These are phyloP conservation scores for Heliconius erato DNA, from an alignment of 2,888 invertebrate species.

Conservation along the genomic window DNA sequence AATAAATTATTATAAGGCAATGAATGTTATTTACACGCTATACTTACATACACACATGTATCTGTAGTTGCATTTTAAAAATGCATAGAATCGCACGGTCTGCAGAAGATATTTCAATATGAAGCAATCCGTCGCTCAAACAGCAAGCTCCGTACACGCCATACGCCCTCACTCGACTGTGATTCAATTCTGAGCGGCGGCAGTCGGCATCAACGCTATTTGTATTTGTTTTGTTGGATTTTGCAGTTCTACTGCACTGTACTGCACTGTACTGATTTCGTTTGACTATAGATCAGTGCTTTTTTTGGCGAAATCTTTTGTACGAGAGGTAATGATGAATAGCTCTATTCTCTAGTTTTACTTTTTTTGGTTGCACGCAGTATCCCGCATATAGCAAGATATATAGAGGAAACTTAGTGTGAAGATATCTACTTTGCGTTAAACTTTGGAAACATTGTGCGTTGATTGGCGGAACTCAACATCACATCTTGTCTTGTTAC, in stretches of 20 bases:
- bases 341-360: not conserved
- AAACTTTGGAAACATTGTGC: not conserved
- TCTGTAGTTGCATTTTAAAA: not conserved
- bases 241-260: not conserved
- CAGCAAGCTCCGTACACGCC: slow-evolving; percentile 1
- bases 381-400: no score
- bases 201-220: slow-evolving; percentile 14
- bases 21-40: not conserved
- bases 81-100: slow-evolving; percentile 3
- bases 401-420: not conserved
- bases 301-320: not conserved
- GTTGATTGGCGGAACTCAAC: not conserved
- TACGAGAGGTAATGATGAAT: not conserved
- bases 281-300: not conserved
- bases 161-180: slow-evolving; percentile 17
- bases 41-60: not conserved
- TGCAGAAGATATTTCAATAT: slow-evolving; percentile 32
- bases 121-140: slow-evolving; percentile 28
- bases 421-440: not conserved
- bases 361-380: no score
- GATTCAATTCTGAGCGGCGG: slow-evolving; percentile 28
- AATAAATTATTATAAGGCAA: not conserved
- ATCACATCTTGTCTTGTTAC: not conserved
- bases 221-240: slow-evolving; percentile 28
- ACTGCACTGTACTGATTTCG: not conserved